Conservation (phyloP, 2,888 invertebrate species). For the Polyploca ridens region DNA sequence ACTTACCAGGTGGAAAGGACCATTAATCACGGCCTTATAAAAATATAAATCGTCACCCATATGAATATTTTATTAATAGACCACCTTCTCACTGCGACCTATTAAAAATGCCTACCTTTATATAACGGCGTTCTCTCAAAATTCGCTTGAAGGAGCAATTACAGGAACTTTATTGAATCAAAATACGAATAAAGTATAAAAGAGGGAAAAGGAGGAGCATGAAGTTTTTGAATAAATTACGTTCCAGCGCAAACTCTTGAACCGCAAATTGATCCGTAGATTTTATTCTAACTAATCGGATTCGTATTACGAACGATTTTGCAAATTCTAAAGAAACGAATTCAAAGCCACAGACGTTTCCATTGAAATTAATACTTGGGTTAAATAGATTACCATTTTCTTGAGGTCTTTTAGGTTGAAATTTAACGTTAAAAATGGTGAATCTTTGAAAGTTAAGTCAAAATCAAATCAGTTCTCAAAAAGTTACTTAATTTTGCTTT, state of each 20-base stretch:
- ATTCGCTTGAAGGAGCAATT: slow-evolving; percentile 21
- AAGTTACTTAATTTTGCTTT: no score
- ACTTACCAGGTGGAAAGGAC: no score
- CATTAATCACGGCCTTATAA: no score
- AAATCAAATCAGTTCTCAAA: not conserved
- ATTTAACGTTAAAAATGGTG: not conserved
- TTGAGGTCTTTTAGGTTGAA: slow-evolving; percentile 28
- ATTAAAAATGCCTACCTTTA: slow-evolving; percentile 5
- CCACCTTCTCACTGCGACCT: not conserved
- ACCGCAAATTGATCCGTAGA: slow-evolving; percentile 53
- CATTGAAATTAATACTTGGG: slow-evolving; percentile 62
- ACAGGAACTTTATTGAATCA: slow-evolving; percentile 19
- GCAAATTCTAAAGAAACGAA: slow-evolving; percentile 58
- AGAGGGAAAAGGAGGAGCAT: slow-evolving; percentile 23
- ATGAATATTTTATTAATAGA: not conserved
- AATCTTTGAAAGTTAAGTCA: not conserved
- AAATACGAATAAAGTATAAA: slow-evolving; percentile 24
- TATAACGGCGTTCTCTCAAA: slow-evolving; percentile 15
- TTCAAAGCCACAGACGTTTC: slow-evolving; percentile 42
- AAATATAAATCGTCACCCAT: no score
- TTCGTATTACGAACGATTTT: slow-evolving; percentile 58
- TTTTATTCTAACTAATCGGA: slow-evolving; percentile 65
- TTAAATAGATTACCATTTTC: slow-evolving; percentile 54
- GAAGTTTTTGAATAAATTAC: slow-evolving; percentile 62
- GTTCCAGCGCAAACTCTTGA: slow-evolving; percentile 39